Percentiles rank a stretch among this genome's conserved stretches.
These are phyloP conservation scores for Hyperoodon ampullatus DNA, from an alignment of 2,113 vertebrate species.

Conservation along the genomic window DNA sequence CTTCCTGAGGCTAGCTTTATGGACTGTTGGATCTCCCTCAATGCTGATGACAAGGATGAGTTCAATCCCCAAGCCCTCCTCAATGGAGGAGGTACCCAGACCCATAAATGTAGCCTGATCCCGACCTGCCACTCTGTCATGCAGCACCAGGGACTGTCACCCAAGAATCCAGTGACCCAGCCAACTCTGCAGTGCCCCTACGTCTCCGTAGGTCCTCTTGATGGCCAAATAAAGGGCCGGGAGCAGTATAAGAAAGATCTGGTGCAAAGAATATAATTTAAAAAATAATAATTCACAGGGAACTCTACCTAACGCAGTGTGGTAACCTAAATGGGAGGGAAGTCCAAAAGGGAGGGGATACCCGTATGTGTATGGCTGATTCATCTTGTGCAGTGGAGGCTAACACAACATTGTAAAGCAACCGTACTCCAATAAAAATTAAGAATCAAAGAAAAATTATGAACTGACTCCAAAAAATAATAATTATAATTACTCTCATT, in stretches of 20 bases:
- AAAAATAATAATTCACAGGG: not conserved
- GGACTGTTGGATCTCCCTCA: not conserved
- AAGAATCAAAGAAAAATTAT: too few species aligned
- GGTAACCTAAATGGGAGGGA: too few species aligned
- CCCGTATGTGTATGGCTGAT: not conserved
- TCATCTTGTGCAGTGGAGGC: not conserved
- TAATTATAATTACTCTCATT: not conserved
- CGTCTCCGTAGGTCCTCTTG: not conserved
- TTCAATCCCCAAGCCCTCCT: not conserved
- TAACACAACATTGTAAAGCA: not conserved
- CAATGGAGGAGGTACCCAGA: not conserved
- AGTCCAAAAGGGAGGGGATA: too few species aligned
- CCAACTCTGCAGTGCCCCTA: rapidly evolving
- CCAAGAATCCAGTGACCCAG: not conserved
- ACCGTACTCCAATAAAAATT: not conserved
- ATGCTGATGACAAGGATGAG: not conserved
- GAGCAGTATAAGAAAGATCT: not conserved
- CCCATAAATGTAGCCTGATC: not conserved
- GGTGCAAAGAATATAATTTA: not conserved
- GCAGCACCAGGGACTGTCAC: not conserved
- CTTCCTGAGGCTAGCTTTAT: not conserved
- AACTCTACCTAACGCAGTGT: too few species aligned
- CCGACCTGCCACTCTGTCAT: not conserved
- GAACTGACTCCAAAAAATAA: too few species aligned
- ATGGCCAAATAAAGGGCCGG: not conserved